Percentiles rank a stretch among this genome's conserved stretches.
Conservation (phyloP, 2,888 invertebrate genomes). For the Apotomis betuletana region DNA sequence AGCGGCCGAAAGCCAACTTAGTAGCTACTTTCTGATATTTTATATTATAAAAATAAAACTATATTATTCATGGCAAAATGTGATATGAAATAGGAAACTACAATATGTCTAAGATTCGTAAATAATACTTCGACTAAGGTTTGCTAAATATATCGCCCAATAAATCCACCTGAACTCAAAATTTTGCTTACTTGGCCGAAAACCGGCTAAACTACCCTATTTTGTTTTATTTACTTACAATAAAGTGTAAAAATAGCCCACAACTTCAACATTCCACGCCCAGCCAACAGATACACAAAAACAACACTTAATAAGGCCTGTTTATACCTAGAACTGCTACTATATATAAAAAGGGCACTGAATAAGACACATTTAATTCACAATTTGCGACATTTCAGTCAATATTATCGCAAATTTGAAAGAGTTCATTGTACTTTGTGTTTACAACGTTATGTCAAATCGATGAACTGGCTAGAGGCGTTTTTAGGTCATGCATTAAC, state of each 20-base stretch:
- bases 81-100: too few species aligned
- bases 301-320: constrained; percentile 42
- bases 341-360: constrained; percentile 45
- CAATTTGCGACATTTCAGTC: constrained; percentile 54
- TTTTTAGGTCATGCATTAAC: constrained; percentile 4
- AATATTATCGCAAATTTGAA: constrained; percentile 53
- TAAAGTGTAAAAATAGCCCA: constrained; percentile 45
- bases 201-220: too few species aligned
- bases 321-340: constrained; percentile 31
- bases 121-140: too few species aligned
- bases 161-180: too few species aligned
- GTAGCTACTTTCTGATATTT: too few species aligned
- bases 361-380: constrained; percentile 60
- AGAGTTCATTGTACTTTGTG: constrained; percentile 73
- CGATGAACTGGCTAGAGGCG: constrained; percentile 43
- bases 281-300: constrained; percentile 46
- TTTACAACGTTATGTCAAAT: constrained; percentile 65
- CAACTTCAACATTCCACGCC: constrained; percentile 57
- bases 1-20: too few species aligned
- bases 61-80: too few species aligned
- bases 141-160: too few species aligned
- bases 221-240: constrained; percentile 38
- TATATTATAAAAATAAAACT: too few species aligned
- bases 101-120: too few species aligned
- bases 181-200: too few species aligned